Evolutionary conservation across 1,140 invertebrate genomes (phyloP).

Genomic region (Zaprionus taronus): DNA sequence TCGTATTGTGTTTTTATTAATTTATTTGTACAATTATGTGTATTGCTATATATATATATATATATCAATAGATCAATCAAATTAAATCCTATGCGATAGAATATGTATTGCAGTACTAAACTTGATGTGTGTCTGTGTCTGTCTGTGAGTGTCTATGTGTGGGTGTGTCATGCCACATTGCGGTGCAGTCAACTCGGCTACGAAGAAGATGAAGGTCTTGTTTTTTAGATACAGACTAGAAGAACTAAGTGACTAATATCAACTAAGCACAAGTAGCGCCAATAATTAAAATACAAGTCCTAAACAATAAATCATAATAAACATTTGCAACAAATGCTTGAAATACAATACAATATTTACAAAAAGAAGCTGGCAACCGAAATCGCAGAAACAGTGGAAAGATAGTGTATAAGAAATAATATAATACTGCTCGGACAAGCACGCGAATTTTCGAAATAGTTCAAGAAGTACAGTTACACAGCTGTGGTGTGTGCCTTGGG

Average conservation of each 20-base stretch:
- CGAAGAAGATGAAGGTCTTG: slow-evolving; percentile 45
- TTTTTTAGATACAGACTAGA: slow-evolving; percentile 79
- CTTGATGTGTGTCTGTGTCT: slow-evolving; percentile 17
- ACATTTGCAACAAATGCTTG: slow-evolving; percentile 46
- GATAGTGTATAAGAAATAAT: slow-evolving; percentile 52
- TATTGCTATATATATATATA: slow-evolving; percentile 51
- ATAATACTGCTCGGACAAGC: slow-evolving; percentile 79
- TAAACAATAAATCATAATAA: slow-evolving; percentile 52
- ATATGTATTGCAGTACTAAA: slow-evolving; percentile 27
- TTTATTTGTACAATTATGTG: slow-evolving; percentile 80
- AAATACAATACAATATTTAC: slow-evolving; percentile 65
- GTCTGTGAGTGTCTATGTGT: not conserved
- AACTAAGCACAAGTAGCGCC: slow-evolving; percentile 75
- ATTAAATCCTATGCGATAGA: slow-evolving; percentile 29
- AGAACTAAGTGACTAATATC: slow-evolving; percentile 80
- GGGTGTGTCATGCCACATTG: slow-evolving; percentile 30
- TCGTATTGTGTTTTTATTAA: slow-evolving; percentile 64
- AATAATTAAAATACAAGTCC: slow-evolving; percentile 51
- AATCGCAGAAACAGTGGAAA: slow-evolving; percentile 34
- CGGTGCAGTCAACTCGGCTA: slow-evolving; percentile 55
- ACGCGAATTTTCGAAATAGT: slow-evolving; percentile 52
- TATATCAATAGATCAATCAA: slow-evolving; percentile 51
- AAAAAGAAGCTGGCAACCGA: slow-evolving; percentile 53
- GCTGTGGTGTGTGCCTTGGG: not conserved
- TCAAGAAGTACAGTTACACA: slow-evolving; percentile 8